Percentiles rank a stretch among this genome's conserved stretches.
Conservation (phyloP, 30 jellyfish, hydroid and myxozoan genomes). For the Thelohanellus kitauei region DNA sequence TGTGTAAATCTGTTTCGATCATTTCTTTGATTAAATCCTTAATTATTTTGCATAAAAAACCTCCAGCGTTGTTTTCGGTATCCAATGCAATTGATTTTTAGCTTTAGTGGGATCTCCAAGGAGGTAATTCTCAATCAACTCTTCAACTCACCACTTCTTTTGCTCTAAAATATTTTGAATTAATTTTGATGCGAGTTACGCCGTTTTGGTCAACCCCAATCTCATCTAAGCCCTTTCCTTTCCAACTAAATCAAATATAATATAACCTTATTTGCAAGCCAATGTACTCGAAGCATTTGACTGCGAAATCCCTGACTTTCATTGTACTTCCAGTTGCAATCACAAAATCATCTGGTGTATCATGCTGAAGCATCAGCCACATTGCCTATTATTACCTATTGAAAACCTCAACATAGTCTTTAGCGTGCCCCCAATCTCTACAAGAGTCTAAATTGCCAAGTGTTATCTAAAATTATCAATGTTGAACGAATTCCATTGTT, state of each 20-base stretch:
- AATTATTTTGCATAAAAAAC: no score
- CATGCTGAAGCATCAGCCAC: slow-evolving; percentile 95
- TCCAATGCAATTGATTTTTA: neutral
- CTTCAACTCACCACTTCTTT: neutral
- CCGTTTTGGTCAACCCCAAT: neutral
- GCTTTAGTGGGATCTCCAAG: neutral
- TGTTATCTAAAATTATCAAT: slow-evolving; percentile 14
- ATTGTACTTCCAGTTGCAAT: slow-evolving; percentile 78
- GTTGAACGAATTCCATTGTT: slow-evolving; percentile 37
- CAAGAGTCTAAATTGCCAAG: slow-evolving; percentile 72
- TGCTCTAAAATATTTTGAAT: neutral
- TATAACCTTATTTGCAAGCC: slow-evolving; percentile 32
- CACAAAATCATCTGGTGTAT: slow-evolving; percentile 47
- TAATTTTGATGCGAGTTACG: neutral
- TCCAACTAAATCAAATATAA: neutral
- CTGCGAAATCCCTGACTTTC: slow-evolving; percentile 76
- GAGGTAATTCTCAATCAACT: neutral
- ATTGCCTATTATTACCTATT: slow-evolving; percentile 21
- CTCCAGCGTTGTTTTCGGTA: no score
- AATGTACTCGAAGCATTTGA: slow-evolving; percentile 20
- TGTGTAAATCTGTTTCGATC: no score
- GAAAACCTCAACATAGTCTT: slow-evolving; percentile 49
- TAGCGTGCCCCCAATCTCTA: slow-evolving; percentile 99
- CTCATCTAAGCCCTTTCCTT: neutral
- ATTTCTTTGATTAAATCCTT: no score